Conservation (phyloP, 1,140 invertebrate species). For the Dreissena polymorpha region DNA sequence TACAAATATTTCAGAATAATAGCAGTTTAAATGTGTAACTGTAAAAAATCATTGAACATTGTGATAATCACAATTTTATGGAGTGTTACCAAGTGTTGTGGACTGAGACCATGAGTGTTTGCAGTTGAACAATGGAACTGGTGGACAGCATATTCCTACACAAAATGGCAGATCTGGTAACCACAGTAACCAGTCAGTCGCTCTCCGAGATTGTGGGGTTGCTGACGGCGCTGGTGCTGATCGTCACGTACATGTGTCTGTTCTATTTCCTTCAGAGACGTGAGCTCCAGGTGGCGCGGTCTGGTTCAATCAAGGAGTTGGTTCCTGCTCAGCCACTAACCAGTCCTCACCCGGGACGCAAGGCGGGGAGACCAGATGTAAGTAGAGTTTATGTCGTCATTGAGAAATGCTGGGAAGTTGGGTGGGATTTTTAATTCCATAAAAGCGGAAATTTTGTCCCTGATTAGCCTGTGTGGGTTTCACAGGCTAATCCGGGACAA, state of each 20-base stretch:
- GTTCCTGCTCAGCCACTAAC: conserved; percentile 61
- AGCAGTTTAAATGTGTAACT: no score
- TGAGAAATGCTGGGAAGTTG: no score
- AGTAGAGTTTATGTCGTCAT: no score
- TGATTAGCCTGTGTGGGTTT: no score
- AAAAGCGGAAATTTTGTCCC: no score
- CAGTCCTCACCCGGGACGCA: conserved; percentile 68
- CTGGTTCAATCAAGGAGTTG: conserved; percentile 63
- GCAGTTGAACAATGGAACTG: conserved; percentile 29
- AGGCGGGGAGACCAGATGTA: conserved; percentile 53
- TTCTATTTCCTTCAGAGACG: conserved; percentile 69
- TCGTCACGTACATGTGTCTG: conserved; percentile 53
- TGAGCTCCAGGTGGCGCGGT: conserved; percentile 65
- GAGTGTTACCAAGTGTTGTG: no score
- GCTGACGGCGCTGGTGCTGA: conserved; percentile 9
- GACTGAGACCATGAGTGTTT: no score
- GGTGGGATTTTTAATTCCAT: no score
- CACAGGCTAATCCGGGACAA: no score
- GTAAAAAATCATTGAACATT: no score
- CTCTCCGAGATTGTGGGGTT: conserved; percentile 12
- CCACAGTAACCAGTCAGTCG: conserved; percentile 5
- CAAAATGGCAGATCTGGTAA: conserved; percentile 32
- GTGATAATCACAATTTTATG: no score
- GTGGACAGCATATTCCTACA: conserved; percentile 19
- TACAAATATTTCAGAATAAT: no score